Conservation (phyloP, 2,113 vertebrate species). For the Polypterus senegalus region DNA sequence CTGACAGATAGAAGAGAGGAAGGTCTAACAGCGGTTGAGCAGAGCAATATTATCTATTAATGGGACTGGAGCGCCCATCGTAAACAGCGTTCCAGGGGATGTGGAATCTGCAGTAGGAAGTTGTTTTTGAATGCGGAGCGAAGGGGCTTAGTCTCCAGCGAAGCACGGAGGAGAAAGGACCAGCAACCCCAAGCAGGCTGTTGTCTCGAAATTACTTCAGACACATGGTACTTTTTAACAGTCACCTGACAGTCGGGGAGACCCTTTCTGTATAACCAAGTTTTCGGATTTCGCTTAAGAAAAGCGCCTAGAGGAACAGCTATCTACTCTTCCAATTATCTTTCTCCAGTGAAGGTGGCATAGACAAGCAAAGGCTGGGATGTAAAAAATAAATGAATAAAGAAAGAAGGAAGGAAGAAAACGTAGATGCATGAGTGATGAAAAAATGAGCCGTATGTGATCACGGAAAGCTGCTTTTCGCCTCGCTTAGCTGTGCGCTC, state of each 20-base stretch:
- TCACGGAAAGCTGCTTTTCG: conserved; percentile 21
- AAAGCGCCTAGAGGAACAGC: conserved; percentile 23
- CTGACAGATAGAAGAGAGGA: neutral
- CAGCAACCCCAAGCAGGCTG: no score
- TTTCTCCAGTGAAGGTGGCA: conserved; percentile 18
- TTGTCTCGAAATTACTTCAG: no score
- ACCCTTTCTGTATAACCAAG: no score
- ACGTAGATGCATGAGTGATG: neutral
- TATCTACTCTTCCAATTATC: conserved; percentile 24
- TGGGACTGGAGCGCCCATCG: conserved; percentile 4
- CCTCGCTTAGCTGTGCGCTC: no score
- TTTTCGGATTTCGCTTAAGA: no score
- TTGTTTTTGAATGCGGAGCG: conserved; percentile 2
- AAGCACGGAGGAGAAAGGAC: neutral
- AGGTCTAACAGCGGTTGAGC: conserved; percentile 4
- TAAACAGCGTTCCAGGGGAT: neutral
- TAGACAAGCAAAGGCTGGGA: no score
- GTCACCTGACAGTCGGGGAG: no score
- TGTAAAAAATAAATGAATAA: no score
- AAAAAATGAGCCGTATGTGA: conserved; percentile 27
- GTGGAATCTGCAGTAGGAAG: conserved; percentile 6
- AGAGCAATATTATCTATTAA: conserved; percentile 9
- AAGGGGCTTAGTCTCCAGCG: neutral
- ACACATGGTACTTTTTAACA: no score
- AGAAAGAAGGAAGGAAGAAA: conserved; percentile 17